phyloP scores from a whole-genome alignment of 2,113 vertebrate species.

The Piprites chloris region DNA sequence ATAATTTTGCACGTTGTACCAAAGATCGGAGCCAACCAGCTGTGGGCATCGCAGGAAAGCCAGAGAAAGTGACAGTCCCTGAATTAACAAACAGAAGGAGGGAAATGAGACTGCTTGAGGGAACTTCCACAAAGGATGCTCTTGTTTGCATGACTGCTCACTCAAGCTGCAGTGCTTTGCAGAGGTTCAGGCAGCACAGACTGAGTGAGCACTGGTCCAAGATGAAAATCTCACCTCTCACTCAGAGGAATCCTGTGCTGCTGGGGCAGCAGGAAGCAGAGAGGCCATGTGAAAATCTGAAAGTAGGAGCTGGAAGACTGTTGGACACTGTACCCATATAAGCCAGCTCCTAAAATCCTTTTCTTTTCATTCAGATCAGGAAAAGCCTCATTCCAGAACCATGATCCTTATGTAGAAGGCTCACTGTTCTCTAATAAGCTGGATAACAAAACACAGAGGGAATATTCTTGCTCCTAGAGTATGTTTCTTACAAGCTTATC shows the following conservation, averaged over 20 bases:
- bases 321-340: not conserved
- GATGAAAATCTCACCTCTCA: not conserved
- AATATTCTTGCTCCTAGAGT: not conserved
- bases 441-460: not conserved
- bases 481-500: not conserved
- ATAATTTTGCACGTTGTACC: not conserved
- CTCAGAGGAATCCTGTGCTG: not conserved
- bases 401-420: not conserved
- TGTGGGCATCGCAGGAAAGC: not conserved
- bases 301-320: not conserved
- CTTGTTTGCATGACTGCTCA: not conserved
- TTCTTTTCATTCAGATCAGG: not conserved
- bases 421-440: not conserved
- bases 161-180: not conserved
- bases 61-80: not conserved
- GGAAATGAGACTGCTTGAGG: not conserved
- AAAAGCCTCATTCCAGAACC: not conserved
- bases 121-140: not conserved
- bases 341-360: not conserved
- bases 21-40: not conserved
- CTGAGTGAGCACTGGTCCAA: not conserved
- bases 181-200: not conserved
- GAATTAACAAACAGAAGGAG: not conserved
- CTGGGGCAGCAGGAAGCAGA: not conserved
- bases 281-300: not conserved